Conservation (phyloP, 2,113 vertebrate species). For the Bubo blakistoni region DNA sequence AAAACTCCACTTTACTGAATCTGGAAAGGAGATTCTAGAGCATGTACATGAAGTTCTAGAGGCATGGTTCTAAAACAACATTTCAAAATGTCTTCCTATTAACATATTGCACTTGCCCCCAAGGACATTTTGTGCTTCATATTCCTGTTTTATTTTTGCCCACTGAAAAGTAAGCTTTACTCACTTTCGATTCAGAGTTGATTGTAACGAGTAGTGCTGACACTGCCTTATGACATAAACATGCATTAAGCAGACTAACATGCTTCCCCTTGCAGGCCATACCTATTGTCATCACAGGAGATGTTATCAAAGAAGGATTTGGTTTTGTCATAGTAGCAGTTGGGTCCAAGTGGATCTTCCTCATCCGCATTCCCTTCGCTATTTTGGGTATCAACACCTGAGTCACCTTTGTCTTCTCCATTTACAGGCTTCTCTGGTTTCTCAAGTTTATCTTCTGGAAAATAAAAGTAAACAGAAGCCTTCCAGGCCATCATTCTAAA, state of each 20-base stretch:
- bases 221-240: background rate
- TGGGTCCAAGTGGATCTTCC: conserved; percentile 84
- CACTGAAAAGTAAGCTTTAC: background rate
- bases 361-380: conserved; percentile 88
- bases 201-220: background rate
- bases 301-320: conserved; percentile 99
- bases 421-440: conserved; percentile 87
- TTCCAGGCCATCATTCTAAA: background rate
- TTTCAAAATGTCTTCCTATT: background rate
- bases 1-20: accelerated
- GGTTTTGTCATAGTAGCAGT: conserved; percentile 96
- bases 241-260: background rate
- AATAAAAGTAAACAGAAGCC: conserved; percentile 13
- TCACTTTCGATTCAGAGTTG: background rate
- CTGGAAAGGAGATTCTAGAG: background rate
- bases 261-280: background rate
- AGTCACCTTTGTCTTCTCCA: conserved; percentile 92
- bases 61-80: background rate
- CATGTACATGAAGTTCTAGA: background rate
- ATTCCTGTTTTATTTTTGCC: background rate
- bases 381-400: conserved; percentile 83
- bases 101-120: background rate
- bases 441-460: conserved; percentile 87
- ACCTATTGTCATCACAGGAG: conserved; percentile 93
- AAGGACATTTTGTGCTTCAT: background rate